Evolutionary conservation across 2,888 invertebrate species (phyloP).

Genomic region (Acrobeloides nanus): DNA sequence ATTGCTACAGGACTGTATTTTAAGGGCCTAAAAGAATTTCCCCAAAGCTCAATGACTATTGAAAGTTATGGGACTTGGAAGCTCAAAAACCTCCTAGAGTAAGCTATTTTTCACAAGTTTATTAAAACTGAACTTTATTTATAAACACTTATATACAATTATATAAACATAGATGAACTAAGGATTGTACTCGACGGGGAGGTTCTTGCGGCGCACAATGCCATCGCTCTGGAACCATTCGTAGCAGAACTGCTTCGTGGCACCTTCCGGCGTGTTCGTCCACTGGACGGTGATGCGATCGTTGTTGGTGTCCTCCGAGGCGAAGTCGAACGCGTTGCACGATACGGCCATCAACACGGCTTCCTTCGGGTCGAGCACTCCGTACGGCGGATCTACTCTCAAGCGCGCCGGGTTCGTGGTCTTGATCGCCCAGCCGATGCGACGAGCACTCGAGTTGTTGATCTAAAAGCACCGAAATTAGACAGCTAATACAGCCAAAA

Average conservation of each 20-base stretch:
- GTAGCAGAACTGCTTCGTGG: constrained; percentile 24
- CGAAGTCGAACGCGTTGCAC: constrained; percentile 27
- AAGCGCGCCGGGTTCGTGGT: constrained; percentile 38
- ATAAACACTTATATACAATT: too few species aligned
- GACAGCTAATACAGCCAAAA: too few species aligned
- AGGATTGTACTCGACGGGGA: constrained; percentile 14
- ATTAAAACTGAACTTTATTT: too few species aligned
- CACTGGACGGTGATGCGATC: constrained; percentile 29
- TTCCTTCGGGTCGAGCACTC: constrained; percentile 38
- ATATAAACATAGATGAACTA: too few species aligned
- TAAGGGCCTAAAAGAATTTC: too few species aligned
- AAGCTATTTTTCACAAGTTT: too few species aligned
- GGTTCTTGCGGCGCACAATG: constrained; percentile 27
- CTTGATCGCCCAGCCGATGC: constrained; percentile 37
- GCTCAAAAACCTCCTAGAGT: too few species aligned
- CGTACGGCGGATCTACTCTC: constrained; percentile 32
- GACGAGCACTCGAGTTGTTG: constrained; percentile 31
- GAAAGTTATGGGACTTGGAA: too few species aligned
- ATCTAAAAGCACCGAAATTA: constrained; percentile 4
- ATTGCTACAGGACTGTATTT: too few species aligned
- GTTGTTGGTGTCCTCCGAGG: constrained; percentile 27
- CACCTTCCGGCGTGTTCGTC: constrained; percentile 24
- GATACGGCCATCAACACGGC: constrained; percentile 24
- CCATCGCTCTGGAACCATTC: constrained; percentile 27
- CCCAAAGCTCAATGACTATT: too few species aligned